Evolutionary conservation across 2,888 invertebrate species (phyloP).

Genomic region (Polymixis lichenea): DNA sequence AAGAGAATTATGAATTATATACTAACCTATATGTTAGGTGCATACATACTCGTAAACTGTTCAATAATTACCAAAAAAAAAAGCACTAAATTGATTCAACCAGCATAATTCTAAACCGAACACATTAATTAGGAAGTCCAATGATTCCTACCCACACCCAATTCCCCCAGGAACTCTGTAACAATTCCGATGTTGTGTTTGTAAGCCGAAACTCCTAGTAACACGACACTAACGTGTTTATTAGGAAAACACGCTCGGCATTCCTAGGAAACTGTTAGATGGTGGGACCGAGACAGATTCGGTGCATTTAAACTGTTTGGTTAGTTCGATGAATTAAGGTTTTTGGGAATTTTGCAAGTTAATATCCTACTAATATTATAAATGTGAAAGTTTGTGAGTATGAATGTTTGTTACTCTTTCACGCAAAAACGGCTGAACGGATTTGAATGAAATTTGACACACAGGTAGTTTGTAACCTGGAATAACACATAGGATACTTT

Average conservation of each 20-base stretch:
- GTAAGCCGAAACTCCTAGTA: conserved; percentile 74
- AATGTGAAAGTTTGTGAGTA: no score
- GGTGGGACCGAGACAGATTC: conserved; percentile 30
- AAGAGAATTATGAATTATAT: no score
- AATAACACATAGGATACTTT: no score
- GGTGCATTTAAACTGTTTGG: conserved; percentile 33
- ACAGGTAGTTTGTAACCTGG: no score
- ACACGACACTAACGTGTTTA: conserved; percentile 74
- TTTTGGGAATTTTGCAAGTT: conserved; percentile 10
- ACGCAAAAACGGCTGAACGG: no score
- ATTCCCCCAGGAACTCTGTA: conserved; percentile 57
- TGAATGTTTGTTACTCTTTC: no score
- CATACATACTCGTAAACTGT: neutral
- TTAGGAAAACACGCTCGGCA: conserved; percentile 73
- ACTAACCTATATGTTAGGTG: no score
- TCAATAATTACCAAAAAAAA: neutral
- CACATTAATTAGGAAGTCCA: conserved; percentile 47
- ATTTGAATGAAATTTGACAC: no score
- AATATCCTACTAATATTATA: no score
- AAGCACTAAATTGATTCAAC: conserved; percentile 16
- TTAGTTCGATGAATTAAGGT: conserved; percentile 19
- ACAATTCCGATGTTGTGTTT: conserved; percentile 72
- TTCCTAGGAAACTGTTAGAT: conserved; percentile 65
- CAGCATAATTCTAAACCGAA: conserved; percentile 20
- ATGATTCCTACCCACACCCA: conserved; percentile 29